Base-by-base conservation (phyloP, 2,113 vertebrate species). In the Limnothrissa miodon region DNA sequence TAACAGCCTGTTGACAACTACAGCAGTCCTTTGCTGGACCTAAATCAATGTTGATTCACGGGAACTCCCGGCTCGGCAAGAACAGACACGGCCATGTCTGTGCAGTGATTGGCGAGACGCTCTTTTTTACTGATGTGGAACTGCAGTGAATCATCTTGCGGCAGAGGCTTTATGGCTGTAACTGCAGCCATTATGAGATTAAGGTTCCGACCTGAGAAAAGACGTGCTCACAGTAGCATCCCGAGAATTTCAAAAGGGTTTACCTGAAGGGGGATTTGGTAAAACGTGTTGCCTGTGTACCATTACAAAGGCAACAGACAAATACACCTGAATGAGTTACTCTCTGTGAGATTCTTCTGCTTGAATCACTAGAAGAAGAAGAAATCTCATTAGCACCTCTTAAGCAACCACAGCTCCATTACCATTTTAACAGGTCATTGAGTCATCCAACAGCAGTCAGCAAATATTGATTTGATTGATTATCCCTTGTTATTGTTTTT, bases 1-100 rank as follows among this genome's bases (percentile, higher is more conserved):
- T 15, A 70, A 70, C 62, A 70, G 62, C 62, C 62, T 70, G 62
- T 36, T 70, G 62, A 70, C 62, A 70, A 70, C 62, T 36, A 13
- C 1, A 66, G n/a, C 66, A 74, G 66, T n/a, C 66, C 66, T 13
- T 3, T 1, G 11, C 66, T 74, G 29, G 66, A 33, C 66, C 33
- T 10, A 74, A 74, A 74, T 74, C 66, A 33, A 33, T 13, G 29
- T 74, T 13, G 10, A 17, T 74, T 74, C 66, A 33, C 25, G 66
- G 66, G 33, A 74, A 39, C 66, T 39, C 66, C 66, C 66, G 33
- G 29, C 66, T 74, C 25, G 4, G 33, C 66, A 74, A 74, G 66
- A 36, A 36, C 66, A 74, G 66, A 74, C 66, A 74, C 33, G 66
- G 66, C 29, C 1, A 5, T 36, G 66, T 13, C 66, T 74, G 66